Evolutionary conservation across 1,140 invertebrate genomes (phyloP), one percentile per base, ranked within the genome.

Genomic region (Holotrichia oblita): DNA sequence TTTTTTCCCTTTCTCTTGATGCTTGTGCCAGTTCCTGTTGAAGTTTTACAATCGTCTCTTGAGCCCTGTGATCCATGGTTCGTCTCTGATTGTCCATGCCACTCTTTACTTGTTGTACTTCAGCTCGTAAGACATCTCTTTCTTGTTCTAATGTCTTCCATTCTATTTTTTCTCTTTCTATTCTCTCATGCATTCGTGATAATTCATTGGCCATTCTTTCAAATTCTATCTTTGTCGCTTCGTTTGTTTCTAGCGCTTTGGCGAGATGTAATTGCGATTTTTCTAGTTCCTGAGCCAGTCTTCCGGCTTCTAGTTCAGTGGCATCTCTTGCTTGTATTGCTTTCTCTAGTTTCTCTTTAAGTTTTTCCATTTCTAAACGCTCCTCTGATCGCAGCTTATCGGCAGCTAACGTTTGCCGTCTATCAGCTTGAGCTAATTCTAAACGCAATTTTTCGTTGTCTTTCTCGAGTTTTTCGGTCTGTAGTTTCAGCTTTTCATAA

Each of bases 311-410:
- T 83, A 95, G 89, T 88, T 96, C 95, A 10, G 94, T 94, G 64
- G 94, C 92, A 85, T 95, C 94, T 81, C 93, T 89, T 4, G 93
- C 92, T 81, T 92, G 91, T 41, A 93, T 92, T 6, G 94, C 92
- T 87, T 97, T 97, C 82, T 97, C 95, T 73, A 96, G 87, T 87
- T 95, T 95, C 80, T 97, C 95, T 83, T 94, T 91, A 77, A 96
- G 87, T 80, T 95, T 90, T 85, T 97, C 95, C 41, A 96, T 91
- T 87, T 97, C 95, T 73, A 91, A 82, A 48, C 90, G 85, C 82
- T 91, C 90, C 82, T 91, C 90, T 41, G 90, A 89, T 79, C 90
- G 87, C 3, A 90, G 88, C 81, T 91, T 92, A 77, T 92, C 92
- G 44, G 90, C 90, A 69, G 89, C 89, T 10, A 90, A 87, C 0